Evolutionary conservation across 37 sponge, comb jelly and placozoan genomes (phyloP).

Genomic region (Petrosia ficiformis): DNA sequence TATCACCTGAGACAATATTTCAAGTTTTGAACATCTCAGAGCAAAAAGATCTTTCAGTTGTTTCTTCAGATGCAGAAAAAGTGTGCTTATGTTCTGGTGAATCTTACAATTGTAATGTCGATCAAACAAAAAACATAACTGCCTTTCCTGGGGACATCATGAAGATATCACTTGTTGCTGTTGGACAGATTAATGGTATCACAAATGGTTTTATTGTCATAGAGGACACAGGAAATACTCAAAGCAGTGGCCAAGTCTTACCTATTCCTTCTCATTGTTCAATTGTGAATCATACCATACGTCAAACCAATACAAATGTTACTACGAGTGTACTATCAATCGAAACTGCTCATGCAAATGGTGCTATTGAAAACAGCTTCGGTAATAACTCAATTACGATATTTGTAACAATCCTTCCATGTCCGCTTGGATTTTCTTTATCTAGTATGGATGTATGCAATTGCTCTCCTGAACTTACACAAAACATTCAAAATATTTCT

Average conservation of each 20-base stretch:
- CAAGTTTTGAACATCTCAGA: background rate
- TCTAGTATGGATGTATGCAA: background rate
- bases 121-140: background rate
- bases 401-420: background rate
- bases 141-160: slow-evolving; percentile 4
- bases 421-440: background rate
- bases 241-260: background rate
- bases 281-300: background rate
- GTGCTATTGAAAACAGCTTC: background rate
- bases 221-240: background rate
- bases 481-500: background rate
- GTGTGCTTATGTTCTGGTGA: background rate
- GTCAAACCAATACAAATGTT: background rate
- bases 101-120: background rate
- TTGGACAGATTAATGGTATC: background rate
- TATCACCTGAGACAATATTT: background rate
- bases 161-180: background rate
- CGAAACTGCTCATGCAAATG: too few relatives aligned
- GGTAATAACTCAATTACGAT: background rate
- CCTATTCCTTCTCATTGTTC: background rate
- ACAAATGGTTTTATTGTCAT: background rate
- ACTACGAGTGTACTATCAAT: background rate
- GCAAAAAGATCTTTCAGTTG: background rate
- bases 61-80: background rate
- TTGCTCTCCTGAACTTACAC: background rate